A percentile compares a stretch with the other conserved stretches of the same genome.
Conservation (phyloP, 2,888 invertebrate species). For the Pegoplata infirma region DNA sequence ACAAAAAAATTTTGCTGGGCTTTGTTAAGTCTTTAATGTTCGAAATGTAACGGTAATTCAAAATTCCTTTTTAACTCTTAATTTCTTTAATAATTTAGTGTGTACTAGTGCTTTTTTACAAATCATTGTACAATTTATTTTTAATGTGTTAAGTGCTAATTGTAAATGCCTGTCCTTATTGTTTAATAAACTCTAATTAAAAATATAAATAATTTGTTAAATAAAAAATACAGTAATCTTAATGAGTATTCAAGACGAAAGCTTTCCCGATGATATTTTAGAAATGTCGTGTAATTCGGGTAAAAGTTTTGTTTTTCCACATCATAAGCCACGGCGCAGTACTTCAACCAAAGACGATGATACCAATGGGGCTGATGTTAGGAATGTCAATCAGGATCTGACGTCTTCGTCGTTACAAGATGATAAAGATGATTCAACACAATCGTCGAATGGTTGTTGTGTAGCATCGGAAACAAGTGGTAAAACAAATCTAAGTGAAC, state of each 20-base stretch:
- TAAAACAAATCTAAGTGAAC: slow-evolving; percentile 72
- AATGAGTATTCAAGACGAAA: slow-evolving; percentile 75
- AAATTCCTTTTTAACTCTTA: background rate
- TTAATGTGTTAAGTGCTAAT: background rate
- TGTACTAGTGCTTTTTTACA: background rate
- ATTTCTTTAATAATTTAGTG: background rate
- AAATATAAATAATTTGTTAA: background rate
- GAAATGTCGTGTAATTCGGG: slow-evolving; percentile 55
- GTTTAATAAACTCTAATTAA: background rate
- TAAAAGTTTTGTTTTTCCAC: slow-evolving; percentile 44
- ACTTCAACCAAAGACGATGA: slow-evolving; percentile 41
- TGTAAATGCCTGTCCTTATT: background rate
- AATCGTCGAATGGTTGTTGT: slow-evolving; percentile 65
- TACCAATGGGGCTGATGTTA: slow-evolving; percentile 35
- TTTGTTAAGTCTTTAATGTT: too few species aligned
- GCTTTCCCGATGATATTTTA: slow-evolving; percentile 71
- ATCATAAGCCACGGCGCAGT: slow-evolving; percentile 35
- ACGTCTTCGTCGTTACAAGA: slow-evolving; percentile 37
- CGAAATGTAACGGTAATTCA: slow-evolving; percentile 40
- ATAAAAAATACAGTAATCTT: background rate
- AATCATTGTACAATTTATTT: background rate
- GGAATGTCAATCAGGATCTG: background rate
- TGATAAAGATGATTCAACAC: slow-evolving; percentile 64
- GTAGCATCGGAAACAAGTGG: slow-evolving; percentile 64
- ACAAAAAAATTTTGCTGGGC: too few species aligned